These are phyloP conservation scores for Tupaia chinensis DNA, from an alignment of 2,113 vertebrate species.

Conservation along the genomic window DNA sequence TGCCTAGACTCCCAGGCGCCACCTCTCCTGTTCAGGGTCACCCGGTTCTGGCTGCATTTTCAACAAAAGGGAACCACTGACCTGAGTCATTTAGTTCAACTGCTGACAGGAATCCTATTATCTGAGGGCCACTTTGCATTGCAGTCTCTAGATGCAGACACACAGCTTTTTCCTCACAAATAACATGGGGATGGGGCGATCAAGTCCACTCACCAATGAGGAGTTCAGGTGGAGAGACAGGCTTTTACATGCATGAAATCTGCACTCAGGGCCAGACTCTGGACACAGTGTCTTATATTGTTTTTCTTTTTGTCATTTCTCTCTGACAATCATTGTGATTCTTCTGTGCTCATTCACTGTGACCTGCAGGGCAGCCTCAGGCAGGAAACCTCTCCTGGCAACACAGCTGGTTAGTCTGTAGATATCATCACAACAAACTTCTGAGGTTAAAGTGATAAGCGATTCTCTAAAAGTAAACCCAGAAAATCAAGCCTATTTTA, in stretches of 20 bases:
- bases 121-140: neutral
- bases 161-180: neutral
- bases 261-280: neutral
- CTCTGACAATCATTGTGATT: neutral
- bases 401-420: neutral
- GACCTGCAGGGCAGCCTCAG: neutral
- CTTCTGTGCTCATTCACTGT: neutral
- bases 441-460: neutral
- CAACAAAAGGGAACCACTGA: constrained; percentile 59
- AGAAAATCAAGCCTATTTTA: neutral
- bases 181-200: neutral
- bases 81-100: constrained; percentile 34
- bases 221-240: neutral
- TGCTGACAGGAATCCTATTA: constrained; percentile 68
- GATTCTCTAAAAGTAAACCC: neutral
- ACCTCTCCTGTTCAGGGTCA: neutral
- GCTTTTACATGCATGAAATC: neutral
- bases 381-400: neutral
- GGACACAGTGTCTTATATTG: neutral
- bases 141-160: neutral
- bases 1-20: neutral
- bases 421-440: neutral
- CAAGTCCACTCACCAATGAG: neutral
- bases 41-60: neutral
- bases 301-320: neutral